phyloP scores from a whole-genome alignment of 2,113 vertebrate species.

The Australoheros scitulus region DNA sequence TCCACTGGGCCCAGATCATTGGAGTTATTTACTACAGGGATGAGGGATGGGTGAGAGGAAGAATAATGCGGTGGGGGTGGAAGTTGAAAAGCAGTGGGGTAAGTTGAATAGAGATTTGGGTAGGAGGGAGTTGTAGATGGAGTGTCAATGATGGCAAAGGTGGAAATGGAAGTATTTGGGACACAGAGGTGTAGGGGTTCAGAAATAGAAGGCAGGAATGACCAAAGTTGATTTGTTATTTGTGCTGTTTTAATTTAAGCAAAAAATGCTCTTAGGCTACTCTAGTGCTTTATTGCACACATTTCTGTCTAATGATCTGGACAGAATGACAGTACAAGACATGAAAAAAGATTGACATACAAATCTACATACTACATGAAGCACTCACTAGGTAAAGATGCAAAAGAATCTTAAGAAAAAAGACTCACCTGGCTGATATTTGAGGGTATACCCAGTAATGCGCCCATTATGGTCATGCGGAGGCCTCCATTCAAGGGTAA shows the following conservation, averaged over 20 bases:
- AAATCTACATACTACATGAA: slow-evolving; percentile 56
- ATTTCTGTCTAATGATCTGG: slow-evolving; percentile 9
- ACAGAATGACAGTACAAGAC: slow-evolving; percentile 32
- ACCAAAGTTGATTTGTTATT: slow-evolving; percentile 71
- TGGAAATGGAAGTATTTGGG: slow-evolving; percentile 46
- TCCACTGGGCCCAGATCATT: slow-evolving; percentile 90
- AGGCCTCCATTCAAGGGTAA: slow-evolving; percentile 92
- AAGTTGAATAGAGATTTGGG: slow-evolving; percentile 44
- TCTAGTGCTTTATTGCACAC: neutral
- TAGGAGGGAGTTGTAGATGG: slow-evolving; percentile 21
- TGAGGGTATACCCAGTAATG: slow-evolving; percentile 91
- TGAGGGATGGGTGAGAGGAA: slow-evolving; percentile 50
- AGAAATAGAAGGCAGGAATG: slow-evolving; percentile 51
- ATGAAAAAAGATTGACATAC: slow-evolving; percentile 48
- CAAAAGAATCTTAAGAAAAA: slow-evolving; percentile 3
- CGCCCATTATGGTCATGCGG: slow-evolving; percentile 88
- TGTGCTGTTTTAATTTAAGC: slow-evolving; percentile 34
- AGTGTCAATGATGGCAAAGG: slow-evolving; percentile 34
- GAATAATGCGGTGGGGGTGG: slow-evolving; percentile 32
- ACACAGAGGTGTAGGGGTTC: slow-evolving; percentile 54
- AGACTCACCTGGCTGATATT: slow-evolving; percentile 93
- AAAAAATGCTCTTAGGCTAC: slow-evolving; percentile 30
- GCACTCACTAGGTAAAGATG: neutral
- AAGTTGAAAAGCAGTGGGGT: slow-evolving; percentile 38
- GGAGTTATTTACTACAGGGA: slow-evolving; percentile 90